Base-by-base conservation (phyloP, 2,113 vertebrate species). In the Coryphaenoides rupestris region DNA sequence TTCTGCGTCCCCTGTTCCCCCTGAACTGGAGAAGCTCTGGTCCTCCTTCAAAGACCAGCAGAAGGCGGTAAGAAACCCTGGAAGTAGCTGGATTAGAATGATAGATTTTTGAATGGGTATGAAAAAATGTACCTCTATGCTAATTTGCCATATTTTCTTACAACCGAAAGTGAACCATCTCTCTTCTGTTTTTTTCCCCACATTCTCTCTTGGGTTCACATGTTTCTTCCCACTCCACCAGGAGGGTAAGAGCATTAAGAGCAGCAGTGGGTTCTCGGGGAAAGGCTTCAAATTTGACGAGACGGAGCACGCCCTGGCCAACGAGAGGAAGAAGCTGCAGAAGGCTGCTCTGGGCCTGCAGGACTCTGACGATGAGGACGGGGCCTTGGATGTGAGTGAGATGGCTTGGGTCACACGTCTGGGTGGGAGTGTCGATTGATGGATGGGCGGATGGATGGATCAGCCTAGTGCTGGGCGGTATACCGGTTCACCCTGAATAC, bases 271-370 rank as follows among this genome's bases (percentile, higher is more conserved):
- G 1, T 99, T 99, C 84, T 98, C 97, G 52, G 97, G 97, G 49
- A 99, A 99, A 88, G 97, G 97, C 55, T 99, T 99, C 82, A 99
- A 99, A 80, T 99, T 98, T 50, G 97, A 99, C 74, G 97, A 98
- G 89, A 99, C 95, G 0, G 97, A 99, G 66, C 96, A 99, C 22
- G 95, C 93, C 13, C 85, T 98, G 87, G 97, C 96, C 65, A 98
- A 99, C 0, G 97, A 99, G 86, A 92, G 97, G 2, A 98, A 98
- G 86, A 99, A 99, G 77, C 86, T 99, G 57, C 96, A 99, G 73
- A 99, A 98, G 84, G 95, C 95, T 14, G 97, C 97, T 52, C 92
- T 99, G 15, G 97, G 97, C 26, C 86, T 99, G 60, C 97, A 99
- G 45, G 97, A 99, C 83, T 99, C 96, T 1, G 97, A 99, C 53